phyloP scores from a whole-genome alignment of 2,888 invertebrate genomes.

The Agrochola macilenta region DNA sequence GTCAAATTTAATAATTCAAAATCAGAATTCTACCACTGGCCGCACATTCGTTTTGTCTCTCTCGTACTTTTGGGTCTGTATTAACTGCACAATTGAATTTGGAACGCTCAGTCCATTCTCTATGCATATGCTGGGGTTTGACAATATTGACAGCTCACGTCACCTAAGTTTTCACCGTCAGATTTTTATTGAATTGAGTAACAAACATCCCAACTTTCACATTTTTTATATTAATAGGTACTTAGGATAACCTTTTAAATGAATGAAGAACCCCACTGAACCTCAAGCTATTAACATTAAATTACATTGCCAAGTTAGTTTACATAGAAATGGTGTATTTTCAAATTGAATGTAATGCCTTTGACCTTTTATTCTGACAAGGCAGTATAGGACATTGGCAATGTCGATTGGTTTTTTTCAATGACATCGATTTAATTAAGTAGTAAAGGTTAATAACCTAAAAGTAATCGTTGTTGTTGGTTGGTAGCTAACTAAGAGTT shows the following conservation, averaged over 20 bases:
- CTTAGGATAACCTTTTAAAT: constrained; percentile 23
- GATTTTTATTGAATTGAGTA: not conserved
- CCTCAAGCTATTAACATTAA: constrained; percentile 17
- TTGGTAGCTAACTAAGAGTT: not conserved
- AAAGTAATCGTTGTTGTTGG: not conserved
- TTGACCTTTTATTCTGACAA: constrained; percentile 10
- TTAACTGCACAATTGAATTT: not conserved
- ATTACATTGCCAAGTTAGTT: constrained; percentile 8
- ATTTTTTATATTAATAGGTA: not conserved
- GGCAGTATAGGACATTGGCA: not conserved
- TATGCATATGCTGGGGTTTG: not conserved
- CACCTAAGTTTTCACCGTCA: too few relatives aligned
- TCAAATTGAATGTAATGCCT: not conserved
- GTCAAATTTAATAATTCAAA: too few relatives aligned
- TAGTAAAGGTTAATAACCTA: not conserved
- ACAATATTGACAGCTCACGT: too few relatives aligned
- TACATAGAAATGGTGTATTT: constrained; percentile 8
- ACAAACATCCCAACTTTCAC: not conserved
- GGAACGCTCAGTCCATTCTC: not conserved
- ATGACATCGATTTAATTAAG: not conserved
- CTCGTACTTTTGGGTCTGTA: not conserved
- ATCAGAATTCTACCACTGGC: not conserved
- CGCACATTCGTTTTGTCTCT: not conserved
- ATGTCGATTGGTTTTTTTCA: constrained; percentile 17
- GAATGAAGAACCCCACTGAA: constrained; percentile 2